phyloP scores from a whole-genome alignment of 2,113 vertebrate genomes.

The Albula glossodonta region DNA sequence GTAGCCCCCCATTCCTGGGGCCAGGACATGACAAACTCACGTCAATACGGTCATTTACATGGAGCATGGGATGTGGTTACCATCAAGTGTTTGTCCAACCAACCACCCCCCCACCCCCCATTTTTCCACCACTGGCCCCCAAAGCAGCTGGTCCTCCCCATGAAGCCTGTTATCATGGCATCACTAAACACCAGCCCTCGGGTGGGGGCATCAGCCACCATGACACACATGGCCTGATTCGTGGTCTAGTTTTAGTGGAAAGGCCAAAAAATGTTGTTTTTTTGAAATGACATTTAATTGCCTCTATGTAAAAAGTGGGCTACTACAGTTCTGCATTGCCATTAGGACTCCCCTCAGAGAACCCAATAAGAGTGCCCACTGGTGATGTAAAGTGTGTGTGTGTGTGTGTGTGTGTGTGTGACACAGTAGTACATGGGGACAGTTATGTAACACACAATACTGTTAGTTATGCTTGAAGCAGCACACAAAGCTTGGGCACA shows the following conservation, averaged over 20 bases:
- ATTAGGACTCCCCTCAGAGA: not conserved
- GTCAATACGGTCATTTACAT: not conserved
- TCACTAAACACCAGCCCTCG: not conserved
- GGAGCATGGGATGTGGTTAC: not conserved
- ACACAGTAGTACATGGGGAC: not conserved
- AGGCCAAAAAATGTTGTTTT: not conserved
- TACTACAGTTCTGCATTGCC: not conserved
- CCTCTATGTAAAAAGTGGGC: not conserved
- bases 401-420: not conserved
- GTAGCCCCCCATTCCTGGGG: not conserved
- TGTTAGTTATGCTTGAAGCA: not conserved
- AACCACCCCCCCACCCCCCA: no score
- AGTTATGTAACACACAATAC: not conserved
- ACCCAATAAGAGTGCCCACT: not conserved
- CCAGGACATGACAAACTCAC: not conserved
- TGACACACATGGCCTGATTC: not conserved
- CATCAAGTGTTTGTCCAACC: not conserved
- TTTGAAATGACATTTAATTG: not conserved
- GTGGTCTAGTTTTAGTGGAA: not conserved
- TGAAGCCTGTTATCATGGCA: not conserved
- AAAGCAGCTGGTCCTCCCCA: not conserved
- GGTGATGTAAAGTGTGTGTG: not conserved
- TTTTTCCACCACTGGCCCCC: not conserved
- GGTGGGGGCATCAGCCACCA: not conserved
- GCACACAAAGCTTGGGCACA: not conserved